Conservation (phyloP, 2,797 vertebrate genomes). For the Okamejei kenojei region DNA sequence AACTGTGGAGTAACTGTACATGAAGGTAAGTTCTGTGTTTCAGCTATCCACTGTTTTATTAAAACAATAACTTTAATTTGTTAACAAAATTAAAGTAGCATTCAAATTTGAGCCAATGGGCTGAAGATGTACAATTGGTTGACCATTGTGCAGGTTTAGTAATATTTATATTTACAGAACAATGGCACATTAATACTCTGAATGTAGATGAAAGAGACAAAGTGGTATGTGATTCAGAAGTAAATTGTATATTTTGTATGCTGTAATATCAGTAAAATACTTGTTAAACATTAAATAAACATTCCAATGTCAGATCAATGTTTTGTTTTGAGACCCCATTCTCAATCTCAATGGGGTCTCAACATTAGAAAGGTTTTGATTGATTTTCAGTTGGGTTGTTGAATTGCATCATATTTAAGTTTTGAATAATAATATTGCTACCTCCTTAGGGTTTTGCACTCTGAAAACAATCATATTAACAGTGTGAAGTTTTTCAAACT, state of each 20-base stretch:
- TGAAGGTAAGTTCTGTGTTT: slow-evolving; percentile 70
- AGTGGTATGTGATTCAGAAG: neutral
- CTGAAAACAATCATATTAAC: neutral
- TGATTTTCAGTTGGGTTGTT: neutral
- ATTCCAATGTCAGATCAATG: neutral
- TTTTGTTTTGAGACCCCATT: neutral
- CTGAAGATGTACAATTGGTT: neutral
- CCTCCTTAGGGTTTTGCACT: neutral
- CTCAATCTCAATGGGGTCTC: no score
- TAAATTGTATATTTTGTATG: neutral
- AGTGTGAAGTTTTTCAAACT: neutral
- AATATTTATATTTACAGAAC: neutral
- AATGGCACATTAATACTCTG: neutral
- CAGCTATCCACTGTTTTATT: neutral
- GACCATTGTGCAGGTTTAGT: no score
- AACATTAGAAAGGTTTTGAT: no score
- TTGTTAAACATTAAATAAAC: neutral
- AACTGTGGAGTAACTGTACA: slow-evolving; percentile 98
- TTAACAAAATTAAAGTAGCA: neutral
- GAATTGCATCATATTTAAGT: neutral
- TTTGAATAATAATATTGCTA: no score
- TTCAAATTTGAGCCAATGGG: neutral
- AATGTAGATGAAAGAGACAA: neutral
- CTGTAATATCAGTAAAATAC: neutral
- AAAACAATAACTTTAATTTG: slow-evolving; percentile 13